These are phyloP conservation scores for Callosobruchus maculatus DNA, from an alignment of 2,888 invertebrate species.

Conservation along the genomic window DNA sequence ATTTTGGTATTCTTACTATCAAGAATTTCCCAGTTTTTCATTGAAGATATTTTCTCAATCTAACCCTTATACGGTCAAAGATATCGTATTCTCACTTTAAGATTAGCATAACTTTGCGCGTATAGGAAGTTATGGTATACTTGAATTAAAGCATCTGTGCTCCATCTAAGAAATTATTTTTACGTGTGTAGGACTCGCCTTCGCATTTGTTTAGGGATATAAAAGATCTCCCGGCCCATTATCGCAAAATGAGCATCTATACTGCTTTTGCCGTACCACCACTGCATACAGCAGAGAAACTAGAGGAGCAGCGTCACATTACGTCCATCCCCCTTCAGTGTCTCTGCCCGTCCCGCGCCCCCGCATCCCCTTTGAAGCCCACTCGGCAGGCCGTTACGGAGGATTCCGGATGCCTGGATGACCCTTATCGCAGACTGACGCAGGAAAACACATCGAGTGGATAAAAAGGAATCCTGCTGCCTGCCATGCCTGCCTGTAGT, in stretches of 20 bases:
- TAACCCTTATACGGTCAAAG: too few species aligned
- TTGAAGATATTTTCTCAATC: too few species aligned
- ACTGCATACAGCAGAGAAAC: slow-evolving; percentile 18
- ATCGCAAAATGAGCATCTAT: background rate
- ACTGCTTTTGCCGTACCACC: background rate
- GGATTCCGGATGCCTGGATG: slow-evolving; percentile 36
- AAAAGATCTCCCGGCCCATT: too few species aligned
- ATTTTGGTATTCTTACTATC: too few species aligned
- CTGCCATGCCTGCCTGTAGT: slow-evolving; percentile 11
- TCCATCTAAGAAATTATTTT: too few species aligned
- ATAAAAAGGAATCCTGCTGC: slow-evolving; percentile 39
- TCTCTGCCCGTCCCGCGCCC: slow-evolving; percentile 26
- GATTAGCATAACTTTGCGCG: too few species aligned
- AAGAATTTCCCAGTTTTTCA: too few species aligned
- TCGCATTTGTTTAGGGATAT: too few species aligned
- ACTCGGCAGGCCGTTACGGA: slow-evolving; percentile 10
- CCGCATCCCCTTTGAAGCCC: slow-evolving; percentile 10
- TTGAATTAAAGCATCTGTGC: too few species aligned
- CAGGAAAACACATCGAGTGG: slow-evolving; percentile 44
- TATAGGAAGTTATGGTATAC: too few species aligned
- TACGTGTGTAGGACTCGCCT: too few species aligned
- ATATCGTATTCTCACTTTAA: too few species aligned
- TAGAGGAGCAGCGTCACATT: background rate
- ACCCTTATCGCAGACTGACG: slow-evolving; percentile 40
- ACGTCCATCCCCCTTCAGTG: background rate